phyloP scores from a whole-genome alignment of 2,113 vertebrate genomes.

The Tamias sibiricus region DNA sequence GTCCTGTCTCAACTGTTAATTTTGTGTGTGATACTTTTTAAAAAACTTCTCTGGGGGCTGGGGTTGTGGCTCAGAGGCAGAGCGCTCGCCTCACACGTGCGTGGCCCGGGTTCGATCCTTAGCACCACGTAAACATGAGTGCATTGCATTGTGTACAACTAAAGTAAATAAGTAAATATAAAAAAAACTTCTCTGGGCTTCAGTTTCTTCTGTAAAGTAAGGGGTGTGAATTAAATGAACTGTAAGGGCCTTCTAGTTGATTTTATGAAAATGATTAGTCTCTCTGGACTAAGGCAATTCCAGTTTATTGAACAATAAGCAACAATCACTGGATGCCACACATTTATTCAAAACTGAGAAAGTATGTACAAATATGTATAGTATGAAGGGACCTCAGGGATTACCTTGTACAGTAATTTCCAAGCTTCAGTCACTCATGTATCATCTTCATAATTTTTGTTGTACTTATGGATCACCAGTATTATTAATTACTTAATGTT shows the following conservation, averaged over 20 bases:
- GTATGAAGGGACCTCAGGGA: neutral
- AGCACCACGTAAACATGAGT: too few species aligned
- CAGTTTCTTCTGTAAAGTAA: conserved; percentile 26
- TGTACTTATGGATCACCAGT: conserved; percentile 2
- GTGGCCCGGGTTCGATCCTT: too few species aligned
- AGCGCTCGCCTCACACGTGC: too few species aligned
- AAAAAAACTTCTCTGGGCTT: neutral
- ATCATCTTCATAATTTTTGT: conserved; percentile 28
- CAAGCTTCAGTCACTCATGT: neutral
- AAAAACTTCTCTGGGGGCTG: neutral
- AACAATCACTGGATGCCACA: neutral
- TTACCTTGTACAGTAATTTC: neutral
- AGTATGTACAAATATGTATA: neutral
- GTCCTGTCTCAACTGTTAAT: neutral
- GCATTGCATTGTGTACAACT: too few species aligned
- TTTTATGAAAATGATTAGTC: conserved; percentile 56
- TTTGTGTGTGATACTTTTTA: neutral
- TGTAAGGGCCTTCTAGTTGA: neutral
- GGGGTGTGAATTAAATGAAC: conserved; percentile 13
- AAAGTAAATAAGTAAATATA: too few species aligned
- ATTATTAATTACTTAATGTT: conserved; percentile 14
- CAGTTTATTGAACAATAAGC: conserved; percentile 26
- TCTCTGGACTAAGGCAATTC: neutral
- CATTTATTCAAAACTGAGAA: conserved; percentile 52
- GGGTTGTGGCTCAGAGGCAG: too few species aligned